Evolutionary conservation across 1,140 invertebrate genomes (phyloP).

Genomic region (Helicoverpa armigera): DNA sequence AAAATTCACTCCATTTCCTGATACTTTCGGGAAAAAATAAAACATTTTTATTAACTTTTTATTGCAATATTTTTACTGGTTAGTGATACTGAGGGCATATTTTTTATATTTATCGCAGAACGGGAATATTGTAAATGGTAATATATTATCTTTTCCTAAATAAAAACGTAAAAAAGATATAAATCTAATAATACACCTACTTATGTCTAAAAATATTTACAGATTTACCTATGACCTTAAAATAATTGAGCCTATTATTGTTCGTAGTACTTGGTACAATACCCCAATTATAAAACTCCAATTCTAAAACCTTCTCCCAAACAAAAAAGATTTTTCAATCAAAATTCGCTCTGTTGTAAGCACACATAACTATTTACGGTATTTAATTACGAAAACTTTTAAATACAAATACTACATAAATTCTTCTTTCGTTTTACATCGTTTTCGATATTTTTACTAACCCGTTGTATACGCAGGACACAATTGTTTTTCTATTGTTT

Average conservation of each 20-base stretch:
- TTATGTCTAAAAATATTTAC: slow-evolving; percentile 30
- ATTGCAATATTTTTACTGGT: slow-evolving; percentile 9
- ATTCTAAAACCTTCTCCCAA: too few relatives aligned
- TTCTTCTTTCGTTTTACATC: too few relatives aligned
- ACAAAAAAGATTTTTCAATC: too few relatives aligned
- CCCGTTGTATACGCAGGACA: too few relatives aligned
- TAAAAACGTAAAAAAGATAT: slow-evolving; percentile 11
- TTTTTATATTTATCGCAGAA: neutral
- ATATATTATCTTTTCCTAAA: neutral
- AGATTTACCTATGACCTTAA: slow-evolving; percentile 27
- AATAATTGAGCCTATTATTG: slow-evolving; percentile 26
- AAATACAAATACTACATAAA: too few relatives aligned
- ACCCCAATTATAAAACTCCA: neutral
- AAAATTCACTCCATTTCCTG: neutral
- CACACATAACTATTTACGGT: too few relatives aligned
- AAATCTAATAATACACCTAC: neutral
- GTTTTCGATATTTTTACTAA: too few relatives aligned
- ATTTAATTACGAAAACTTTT: too few relatives aligned
- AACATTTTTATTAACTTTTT: slow-evolving; percentile 28
- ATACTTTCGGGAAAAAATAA: slow-evolving; percentile 8
- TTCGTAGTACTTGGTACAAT: neutral
- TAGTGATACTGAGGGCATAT: slow-evolving; percentile 3
- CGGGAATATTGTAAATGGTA: neutral
- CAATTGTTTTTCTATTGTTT: too few relatives aligned
- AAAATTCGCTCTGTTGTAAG: too few relatives aligned